Percentiles rank a stretch among this genome's conserved stretches.
Evolutionary conservation across 1,140 invertebrate genomes (phyloP).

Genomic region (Pogonomyrmex barbatus): DNA sequence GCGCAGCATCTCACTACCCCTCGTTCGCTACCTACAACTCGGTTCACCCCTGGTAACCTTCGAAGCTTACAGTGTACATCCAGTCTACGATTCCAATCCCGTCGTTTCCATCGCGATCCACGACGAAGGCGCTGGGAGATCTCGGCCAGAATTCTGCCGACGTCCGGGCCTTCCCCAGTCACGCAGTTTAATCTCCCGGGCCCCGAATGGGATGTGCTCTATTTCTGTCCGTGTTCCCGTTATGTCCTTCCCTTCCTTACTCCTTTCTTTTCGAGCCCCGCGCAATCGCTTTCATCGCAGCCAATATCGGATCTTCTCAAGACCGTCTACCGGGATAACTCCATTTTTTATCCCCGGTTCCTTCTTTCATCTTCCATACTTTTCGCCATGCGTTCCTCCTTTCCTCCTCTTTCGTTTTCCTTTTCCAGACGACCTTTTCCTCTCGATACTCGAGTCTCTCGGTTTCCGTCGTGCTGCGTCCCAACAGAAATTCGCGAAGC

Average conservation of each 20-base stretch:
- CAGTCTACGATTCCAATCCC: slow-evolving; percentile 36
- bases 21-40: slow-evolving; percentile 16
- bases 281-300: slow-evolving; percentile 48
- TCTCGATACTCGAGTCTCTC: not conserved
- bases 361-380: slow-evolving; percentile 22
- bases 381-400: too few relatives aligned
- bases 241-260: not conserved
- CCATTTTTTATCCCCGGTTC: slow-evolving; percentile 17
- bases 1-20: not conserved
- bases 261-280: not conserved
- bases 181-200: slow-evolving; percentile 37
- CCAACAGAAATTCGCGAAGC: not conserved
- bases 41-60: slow-evolving; percentile 19
- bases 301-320: slow-evolving; percentile 48
- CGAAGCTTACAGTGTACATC: slow-evolving; percentile 22
- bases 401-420: not conserved
- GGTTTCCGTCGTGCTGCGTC: too few relatives aligned
- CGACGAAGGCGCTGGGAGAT: not conserved
- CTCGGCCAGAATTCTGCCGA: not conserved
- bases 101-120: slow-evolving; percentile 9
- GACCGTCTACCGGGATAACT: slow-evolving; percentile 13
- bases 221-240: slow-evolving; percentile 42
- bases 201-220: slow-evolving; percentile 27
- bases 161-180: not conserved
- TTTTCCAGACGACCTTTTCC: not conserved